Percentiles rank a stretch among this genome's conserved stretches.
Conservation (phyloP, 2,113 vertebrate genomes). For the rat (Rattus norvegicus) region GRCr8 NC_086024.1:31661501-31662000, state of each 20-base stretch:
- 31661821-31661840: constrained; percentile 16
- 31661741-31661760: constrained; percentile 51
- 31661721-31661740: constrained; percentile 39
- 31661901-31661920: background rate
- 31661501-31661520: background rate
- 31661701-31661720: constrained; percentile 42
- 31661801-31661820: constrained; percentile 66
- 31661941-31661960: background rate
- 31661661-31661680: background rate
- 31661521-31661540: background rate
- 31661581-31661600: background rate
- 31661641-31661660: background rate
- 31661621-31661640: background rate
- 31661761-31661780: constrained; percentile 55
- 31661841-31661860: constrained; percentile 37
- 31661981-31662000: background rate
- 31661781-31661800: constrained; percentile 58
- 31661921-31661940: background rate
- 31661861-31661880: constrained; percentile 29
- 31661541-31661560: background rate
- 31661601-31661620: background rate
- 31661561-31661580: background rate
- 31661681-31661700: constrained; percentile 18
- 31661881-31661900: constrained; percentile 19
- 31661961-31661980: background rate